Conservation (phyloP, 1,140 invertebrate species). For the Calliopsis andreniformis region DNA sequence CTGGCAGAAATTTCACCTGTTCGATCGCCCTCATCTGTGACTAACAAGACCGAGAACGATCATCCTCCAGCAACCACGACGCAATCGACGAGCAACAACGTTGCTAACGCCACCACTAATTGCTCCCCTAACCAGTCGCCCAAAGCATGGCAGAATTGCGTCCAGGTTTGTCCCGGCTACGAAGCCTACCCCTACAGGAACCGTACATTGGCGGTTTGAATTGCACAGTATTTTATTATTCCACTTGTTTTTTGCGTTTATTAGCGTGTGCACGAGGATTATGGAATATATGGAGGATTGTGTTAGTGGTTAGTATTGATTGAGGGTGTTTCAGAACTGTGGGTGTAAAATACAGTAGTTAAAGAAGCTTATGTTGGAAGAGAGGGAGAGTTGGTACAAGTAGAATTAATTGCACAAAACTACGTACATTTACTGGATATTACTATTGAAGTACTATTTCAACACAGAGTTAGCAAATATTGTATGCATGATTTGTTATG, state of each 20-base stretch:
- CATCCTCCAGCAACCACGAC: slow-evolving; percentile 59
- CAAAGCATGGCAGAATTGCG: slow-evolving; percentile 79
- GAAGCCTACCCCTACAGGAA: slow-evolving; percentile 39
- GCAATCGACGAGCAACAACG: slow-evolving; percentile 61
- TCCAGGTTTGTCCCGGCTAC: slow-evolving; percentile 75
- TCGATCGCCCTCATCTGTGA: slow-evolving; percentile 59
- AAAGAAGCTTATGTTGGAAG: no score
- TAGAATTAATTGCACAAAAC: no score
- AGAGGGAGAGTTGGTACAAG: no score
- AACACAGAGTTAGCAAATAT: no score
- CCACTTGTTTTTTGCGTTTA: not conserved
- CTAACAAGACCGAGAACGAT: slow-evolving; percentile 69
- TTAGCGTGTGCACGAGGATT: not conserved
- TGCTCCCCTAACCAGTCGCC: slow-evolving; percentile 78
- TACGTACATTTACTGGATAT: no score
- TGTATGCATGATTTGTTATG: no score
- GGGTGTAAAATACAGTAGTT: no score
- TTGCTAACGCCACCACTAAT: slow-evolving; percentile 72
- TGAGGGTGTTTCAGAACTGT: not conserved
- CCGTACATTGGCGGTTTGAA: not conserved
- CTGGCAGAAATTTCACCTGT: slow-evolving; percentile 77
- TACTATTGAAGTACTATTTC: no score
- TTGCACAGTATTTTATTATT: not conserved
- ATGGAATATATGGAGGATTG: no score
- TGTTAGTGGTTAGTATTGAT: not conserved